Percentiles rank a stretch among this genome's conserved stretches.
Evolutionary conservation across 2,888 invertebrate genomes (phyloP).

Genomic region (Aspidapion aeneum): DNA sequence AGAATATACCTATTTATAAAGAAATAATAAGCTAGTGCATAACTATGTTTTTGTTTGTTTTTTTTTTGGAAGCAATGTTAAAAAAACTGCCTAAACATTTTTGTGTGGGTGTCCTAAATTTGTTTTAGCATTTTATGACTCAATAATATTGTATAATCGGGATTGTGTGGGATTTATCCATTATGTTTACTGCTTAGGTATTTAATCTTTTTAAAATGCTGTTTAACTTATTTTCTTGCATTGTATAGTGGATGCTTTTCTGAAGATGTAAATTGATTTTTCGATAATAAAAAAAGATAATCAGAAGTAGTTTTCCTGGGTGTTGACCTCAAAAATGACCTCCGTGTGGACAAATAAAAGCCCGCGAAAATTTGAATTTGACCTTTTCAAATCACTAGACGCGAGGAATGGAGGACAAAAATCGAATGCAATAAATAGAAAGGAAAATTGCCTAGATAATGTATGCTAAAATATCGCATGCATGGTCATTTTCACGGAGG

Average conservation of each 20-base stretch:
- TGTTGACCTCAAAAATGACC: background rate
- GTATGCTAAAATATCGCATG: background rate
- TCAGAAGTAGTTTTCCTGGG: no score
- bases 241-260: no score
- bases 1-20: no score
- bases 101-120: background rate
- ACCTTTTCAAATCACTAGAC: no score
- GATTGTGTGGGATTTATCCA: background rate
- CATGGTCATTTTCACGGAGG: constrained; percentile 3
- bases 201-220: no score
- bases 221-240: no score
- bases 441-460: constrained; percentile 4
- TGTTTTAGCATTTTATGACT: background rate
- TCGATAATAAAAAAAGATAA: background rate
- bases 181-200: background rate
- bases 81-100: background rate
- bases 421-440: background rate
- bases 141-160: background rate
- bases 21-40: no score
- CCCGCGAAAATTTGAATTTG: no score
- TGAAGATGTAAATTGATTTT: no score
- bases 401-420: background rate
- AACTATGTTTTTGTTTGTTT: background rate
- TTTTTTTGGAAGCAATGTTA: background rate
- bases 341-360: no score